phyloP scores from a whole-genome alignment of 2,797 vertebrate species.

The Danio albolineatus region DNA sequence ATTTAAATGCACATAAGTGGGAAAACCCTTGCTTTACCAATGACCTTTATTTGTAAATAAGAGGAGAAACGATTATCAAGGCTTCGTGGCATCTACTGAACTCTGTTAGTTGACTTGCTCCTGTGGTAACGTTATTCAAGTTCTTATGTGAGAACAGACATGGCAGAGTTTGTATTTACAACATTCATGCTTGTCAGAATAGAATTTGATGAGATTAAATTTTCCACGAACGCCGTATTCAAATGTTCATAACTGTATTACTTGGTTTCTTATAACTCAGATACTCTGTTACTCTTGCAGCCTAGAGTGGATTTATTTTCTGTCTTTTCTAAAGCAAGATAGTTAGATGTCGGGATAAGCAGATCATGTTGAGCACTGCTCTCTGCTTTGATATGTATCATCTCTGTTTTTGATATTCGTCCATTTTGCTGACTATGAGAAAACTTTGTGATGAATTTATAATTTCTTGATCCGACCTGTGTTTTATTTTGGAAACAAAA shows the following conservation, averaged over 20 bases:
- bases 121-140: slow-evolving; percentile 5
- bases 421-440: not conserved
- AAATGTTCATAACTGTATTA: not conserved
- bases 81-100: not conserved
- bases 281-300: not conserved
- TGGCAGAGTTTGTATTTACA: slow-evolving; percentile 47
- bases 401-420: not conserved
- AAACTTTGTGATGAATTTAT: slow-evolving; percentile 8
- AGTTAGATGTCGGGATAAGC: slow-evolving; percentile 4
- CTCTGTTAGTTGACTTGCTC: not conserved
- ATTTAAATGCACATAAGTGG: not conserved
- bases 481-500: slow-evolving; percentile 54
- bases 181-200: slow-evolving; percentile 29
- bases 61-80: not conserved
- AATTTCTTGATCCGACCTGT: slow-evolving; percentile 17
- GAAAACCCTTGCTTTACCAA: not conserved
- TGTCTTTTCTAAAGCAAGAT: not conserved
- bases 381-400: not conserved
- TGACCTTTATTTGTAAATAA: not conserved
- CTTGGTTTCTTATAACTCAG: not conserved
- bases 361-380: slow-evolving; percentile 10
- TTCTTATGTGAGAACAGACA: slow-evolving; percentile 22
- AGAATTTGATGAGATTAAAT: not conserved
- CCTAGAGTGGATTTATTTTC: not conserved
- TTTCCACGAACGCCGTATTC: not conserved